Evolutionary conservation across 2,797 vertebrate species (phyloP).

Genomic region (Artibeus lituratus): DNA sequence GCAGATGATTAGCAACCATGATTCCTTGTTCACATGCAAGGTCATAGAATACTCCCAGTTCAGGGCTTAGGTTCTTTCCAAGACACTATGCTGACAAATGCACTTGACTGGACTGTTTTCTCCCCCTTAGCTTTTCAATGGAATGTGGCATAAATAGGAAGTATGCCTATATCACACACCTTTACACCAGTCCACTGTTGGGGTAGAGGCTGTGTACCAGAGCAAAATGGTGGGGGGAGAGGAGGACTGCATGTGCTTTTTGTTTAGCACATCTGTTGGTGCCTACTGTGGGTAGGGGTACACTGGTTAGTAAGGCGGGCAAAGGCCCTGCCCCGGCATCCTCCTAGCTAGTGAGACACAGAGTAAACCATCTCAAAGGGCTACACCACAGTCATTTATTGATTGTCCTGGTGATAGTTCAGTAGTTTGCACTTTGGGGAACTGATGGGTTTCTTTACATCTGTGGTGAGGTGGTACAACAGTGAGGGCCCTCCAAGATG

Average conservation of each 20-base stretch:
- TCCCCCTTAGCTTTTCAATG: neutral
- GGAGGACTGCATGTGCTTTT: neutral
- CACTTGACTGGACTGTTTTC: neutral
- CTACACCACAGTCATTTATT: neutral
- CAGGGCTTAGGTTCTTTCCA: neutral
- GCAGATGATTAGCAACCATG: neutral
- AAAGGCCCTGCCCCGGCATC: neutral
- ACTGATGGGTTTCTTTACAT: neutral
- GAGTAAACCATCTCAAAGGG: neutral
- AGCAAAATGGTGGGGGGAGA: neutral
- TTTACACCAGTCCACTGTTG: neutral
- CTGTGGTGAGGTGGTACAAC: neutral
- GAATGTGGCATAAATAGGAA: neutral
- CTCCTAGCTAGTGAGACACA: neutral
- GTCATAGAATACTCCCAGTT: neutral
- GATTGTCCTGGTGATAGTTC: too few species aligned
- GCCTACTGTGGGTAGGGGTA: neutral
- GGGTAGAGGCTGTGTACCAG: neutral
- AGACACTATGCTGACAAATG: neutral
- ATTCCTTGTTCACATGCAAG: neutral
- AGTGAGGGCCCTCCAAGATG: neutral
- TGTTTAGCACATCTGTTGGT: neutral
- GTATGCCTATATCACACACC: neutral
- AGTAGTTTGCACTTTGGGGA: neutral
- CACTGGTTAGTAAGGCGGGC: neutral